Conservation (phyloP, 2,888 invertebrate species). For the Thera britannica region DNA sequence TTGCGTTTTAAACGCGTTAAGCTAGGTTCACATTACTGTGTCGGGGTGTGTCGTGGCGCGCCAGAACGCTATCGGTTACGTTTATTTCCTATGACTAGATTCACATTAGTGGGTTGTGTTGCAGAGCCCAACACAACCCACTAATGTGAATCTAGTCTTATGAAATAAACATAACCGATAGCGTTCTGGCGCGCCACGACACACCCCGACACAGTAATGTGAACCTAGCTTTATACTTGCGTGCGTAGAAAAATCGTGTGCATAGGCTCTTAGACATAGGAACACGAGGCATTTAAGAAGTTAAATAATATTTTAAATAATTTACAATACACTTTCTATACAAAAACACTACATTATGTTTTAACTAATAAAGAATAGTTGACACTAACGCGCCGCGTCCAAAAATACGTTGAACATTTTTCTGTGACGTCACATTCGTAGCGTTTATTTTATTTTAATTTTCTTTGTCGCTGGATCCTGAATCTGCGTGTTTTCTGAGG, state of each 20-base stretch:
- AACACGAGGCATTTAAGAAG: constrained; percentile 38
- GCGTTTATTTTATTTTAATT: constrained; percentile 55
- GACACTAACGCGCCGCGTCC: constrained; percentile 9
- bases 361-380: constrained; percentile 12
- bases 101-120: too few species aligned
- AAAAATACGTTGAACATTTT: not conserved
- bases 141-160: too few species aligned
- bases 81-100: too few species aligned
- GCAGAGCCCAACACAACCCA: too few species aligned
- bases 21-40: too few species aligned
- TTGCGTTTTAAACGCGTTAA: too few species aligned
- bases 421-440: not conserved
- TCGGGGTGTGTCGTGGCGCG: too few species aligned
- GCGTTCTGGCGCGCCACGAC: too few species aligned
- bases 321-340: constrained; percentile 23
- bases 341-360: constrained; percentile 10
- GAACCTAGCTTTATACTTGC: not conserved
- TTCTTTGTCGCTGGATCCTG: constrained; percentile 77
- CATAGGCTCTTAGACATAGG: constrained; percentile 20
- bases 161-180: too few species aligned
- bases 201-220: too few species aligned
- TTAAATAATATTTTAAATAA: constrained; percentile 41
- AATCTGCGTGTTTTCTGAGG: constrained; percentile 74
- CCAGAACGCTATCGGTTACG: too few species aligned
- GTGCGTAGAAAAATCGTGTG: not conserved